phyloP scores from a whole-genome alignment of 2,888 invertebrate genomes.

The Drosophila diplacantha region DNA sequence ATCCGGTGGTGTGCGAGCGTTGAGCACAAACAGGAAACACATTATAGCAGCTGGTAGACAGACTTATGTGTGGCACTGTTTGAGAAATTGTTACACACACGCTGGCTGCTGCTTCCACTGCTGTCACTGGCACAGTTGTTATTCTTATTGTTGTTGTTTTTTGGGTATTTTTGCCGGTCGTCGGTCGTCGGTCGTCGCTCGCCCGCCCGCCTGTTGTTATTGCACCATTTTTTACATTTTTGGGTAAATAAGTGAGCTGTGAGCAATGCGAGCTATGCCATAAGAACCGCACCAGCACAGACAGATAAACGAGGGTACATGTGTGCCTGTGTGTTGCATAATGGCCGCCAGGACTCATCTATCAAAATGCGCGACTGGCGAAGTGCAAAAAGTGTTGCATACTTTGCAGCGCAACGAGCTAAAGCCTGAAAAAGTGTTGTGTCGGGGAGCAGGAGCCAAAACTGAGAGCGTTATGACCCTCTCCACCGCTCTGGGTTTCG shows the following conservation, averaged over 20 bases:
- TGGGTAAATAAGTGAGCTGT: slow-evolving; percentile 64
- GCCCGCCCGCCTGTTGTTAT: slow-evolving; percentile 31
- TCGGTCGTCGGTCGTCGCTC: slow-evolving; percentile 3
- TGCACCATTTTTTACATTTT: slow-evolving; percentile 61
- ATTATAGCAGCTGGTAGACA: slow-evolving; percentile 74
- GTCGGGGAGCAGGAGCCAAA: slow-evolving; percentile 11
- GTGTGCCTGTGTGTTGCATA: slow-evolving; percentile 60
- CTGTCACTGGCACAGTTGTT: slow-evolving; percentile 60
- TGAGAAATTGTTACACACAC: slow-evolving; percentile 69
- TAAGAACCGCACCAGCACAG: slow-evolving; percentile 46
- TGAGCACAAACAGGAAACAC: slow-evolving; percentile 72
- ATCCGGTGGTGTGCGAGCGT: slow-evolving; percentile 68
- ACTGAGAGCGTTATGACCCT: slow-evolving; percentile 12
- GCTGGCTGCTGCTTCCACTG: slow-evolving; percentile 34
- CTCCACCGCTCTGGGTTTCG: not conserved
- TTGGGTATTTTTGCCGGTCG: not conserved
- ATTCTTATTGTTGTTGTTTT: slow-evolving; percentile 22
- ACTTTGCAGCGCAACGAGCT: slow-evolving; percentile 55
- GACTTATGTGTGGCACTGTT: slow-evolving; percentile 73
- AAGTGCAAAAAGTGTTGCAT: slow-evolving; percentile 54
- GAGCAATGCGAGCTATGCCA: slow-evolving; percentile 70
- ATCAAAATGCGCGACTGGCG: slow-evolving; percentile 63
- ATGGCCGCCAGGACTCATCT: slow-evolving; percentile 70
- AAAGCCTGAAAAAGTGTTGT: slow-evolving; percentile 47
- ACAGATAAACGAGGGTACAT: slow-evolving; percentile 30